phyloP scores from a whole-genome alignment of 2,888 invertebrate genomes.

The Automeris io region DNA sequence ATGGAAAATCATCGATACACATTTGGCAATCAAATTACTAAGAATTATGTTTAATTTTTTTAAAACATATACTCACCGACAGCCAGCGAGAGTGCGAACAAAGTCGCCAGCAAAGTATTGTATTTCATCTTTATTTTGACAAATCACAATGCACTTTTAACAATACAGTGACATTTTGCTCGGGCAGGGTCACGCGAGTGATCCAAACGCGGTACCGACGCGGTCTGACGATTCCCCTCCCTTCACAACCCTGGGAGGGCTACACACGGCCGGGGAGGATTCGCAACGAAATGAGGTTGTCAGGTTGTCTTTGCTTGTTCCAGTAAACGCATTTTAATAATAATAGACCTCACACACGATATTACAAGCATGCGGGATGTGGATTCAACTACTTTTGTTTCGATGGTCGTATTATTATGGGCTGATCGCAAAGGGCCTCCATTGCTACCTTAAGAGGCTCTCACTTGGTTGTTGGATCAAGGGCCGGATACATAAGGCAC shows the following conservation, averaged over 20 bases:
- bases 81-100: constrained; percentile 44
- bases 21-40: not conserved
- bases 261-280: not conserved
- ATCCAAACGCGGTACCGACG: constrained; percentile 33
- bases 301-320: no score
- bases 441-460: no score
- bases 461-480: no score
- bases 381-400: no score
- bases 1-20: not conserved
- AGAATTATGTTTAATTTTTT: constrained; percentile 7
- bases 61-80: constrained; percentile 41
- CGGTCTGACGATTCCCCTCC: constrained; percentile 26
- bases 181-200: constrained; percentile 26
- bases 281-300: no score
- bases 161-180: constrained; percentile 22
- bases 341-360: no score
- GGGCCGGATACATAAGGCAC: no score
- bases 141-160: constrained; percentile 30
- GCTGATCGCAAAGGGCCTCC: no score
- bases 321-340: no score
- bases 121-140: constrained; percentile 48
- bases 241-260: constrained; percentile 9
- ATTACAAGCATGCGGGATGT: no score
- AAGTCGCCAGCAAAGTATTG: constrained; percentile 39
- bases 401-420: no score